Evolutionary conservation across 2,888 invertebrate species (phyloP).

Genomic region (Tridacna crocea): DNA sequence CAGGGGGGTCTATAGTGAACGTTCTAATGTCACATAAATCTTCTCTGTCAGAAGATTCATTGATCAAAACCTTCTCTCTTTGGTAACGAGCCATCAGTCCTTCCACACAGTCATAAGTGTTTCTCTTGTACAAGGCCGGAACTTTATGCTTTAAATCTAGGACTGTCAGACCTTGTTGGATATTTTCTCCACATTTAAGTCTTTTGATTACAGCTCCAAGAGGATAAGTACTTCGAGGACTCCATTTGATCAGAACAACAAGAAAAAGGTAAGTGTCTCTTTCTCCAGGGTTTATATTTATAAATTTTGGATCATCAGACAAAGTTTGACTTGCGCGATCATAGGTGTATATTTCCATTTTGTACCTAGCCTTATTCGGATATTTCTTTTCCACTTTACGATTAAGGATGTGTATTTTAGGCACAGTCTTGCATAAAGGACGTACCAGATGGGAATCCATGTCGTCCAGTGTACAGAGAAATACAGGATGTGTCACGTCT

Average conservation of each 20-base stretch:
- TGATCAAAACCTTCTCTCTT: not conserved
- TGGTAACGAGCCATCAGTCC: conserved; percentile 17
- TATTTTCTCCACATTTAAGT: conserved; percentile 46
- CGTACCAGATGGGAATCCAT: conserved; percentile 62
- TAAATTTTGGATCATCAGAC: conserved; percentile 22
- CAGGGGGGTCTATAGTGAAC: conserved; percentile 71
- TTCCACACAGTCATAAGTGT: conserved; percentile 42
- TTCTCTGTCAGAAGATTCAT: conserved; percentile 24
- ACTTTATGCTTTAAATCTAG: conserved; percentile 58
- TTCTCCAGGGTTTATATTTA: conserved; percentile 56
- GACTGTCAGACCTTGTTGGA: conserved; percentile 48
- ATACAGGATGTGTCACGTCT: conserved; percentile 60
- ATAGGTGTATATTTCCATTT: conserved; percentile 62
- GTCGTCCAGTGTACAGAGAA: conserved; percentile 67
- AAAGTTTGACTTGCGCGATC: conserved; percentile 25
- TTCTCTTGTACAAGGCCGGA: conserved; percentile 49
- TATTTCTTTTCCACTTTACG: conserved; percentile 22
- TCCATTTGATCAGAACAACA: conserved; percentile 68
- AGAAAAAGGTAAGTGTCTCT: conserved; percentile 65
- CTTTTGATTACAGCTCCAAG: conserved; percentile 65
- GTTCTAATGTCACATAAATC: conserved; percentile 56
- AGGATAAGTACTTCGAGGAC: conserved; percentile 61
- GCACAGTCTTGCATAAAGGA: conserved; percentile 71
- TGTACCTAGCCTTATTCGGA: conserved; percentile 28
- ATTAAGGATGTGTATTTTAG: conserved; percentile 66